Conservation (phyloP, 1,140 invertebrate genomes). For the Oncopeltus fasciatus region DNA sequence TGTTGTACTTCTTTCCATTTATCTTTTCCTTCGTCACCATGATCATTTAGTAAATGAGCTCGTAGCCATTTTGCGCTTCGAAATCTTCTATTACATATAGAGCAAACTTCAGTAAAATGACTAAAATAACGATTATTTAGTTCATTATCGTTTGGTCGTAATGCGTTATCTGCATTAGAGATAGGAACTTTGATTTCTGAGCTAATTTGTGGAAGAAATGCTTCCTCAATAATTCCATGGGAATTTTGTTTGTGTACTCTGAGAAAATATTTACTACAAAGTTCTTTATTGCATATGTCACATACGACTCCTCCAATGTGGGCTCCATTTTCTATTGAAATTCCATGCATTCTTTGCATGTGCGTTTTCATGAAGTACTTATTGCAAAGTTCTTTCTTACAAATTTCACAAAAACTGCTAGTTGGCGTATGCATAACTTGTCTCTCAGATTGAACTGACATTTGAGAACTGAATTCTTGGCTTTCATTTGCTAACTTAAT, state of each 20-base stretch:
- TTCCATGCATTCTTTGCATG: conserved; percentile 98
- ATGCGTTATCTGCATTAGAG: conserved; percentile 12
- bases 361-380: conserved; percentile 99
- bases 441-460: not conserved
- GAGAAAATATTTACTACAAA: conserved; percentile 94
- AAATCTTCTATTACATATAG: conserved; percentile 74
- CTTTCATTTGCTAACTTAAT: conserved; percentile 14
- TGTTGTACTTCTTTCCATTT: conserved; percentile 45
- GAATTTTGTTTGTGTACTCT: conserved; percentile 95
- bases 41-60: conserved; percentile 74
- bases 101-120: conserved; percentile 65
- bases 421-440: conserved; percentile 36
- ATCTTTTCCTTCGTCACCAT: conserved; percentile 56
- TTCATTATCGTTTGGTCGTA: conserved; percentile 18
- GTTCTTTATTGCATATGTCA: conserved; percentile 92
- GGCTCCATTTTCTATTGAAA: conserved; percentile 82
- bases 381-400: conserved; percentile 98
- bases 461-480: conserved; percentile 3
- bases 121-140: conserved; percentile 40
- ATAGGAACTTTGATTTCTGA: conserved; percentile 16
- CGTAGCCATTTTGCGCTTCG: conserved; percentile 80
- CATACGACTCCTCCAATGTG: conserved; percentile 85
- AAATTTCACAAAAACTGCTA: conserved; percentile 93
- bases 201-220: conserved; percentile 21
- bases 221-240: conserved; percentile 76